Conservation (phyloP, 2,113 vertebrate species). For the Bubo scandiacus region DNA sequence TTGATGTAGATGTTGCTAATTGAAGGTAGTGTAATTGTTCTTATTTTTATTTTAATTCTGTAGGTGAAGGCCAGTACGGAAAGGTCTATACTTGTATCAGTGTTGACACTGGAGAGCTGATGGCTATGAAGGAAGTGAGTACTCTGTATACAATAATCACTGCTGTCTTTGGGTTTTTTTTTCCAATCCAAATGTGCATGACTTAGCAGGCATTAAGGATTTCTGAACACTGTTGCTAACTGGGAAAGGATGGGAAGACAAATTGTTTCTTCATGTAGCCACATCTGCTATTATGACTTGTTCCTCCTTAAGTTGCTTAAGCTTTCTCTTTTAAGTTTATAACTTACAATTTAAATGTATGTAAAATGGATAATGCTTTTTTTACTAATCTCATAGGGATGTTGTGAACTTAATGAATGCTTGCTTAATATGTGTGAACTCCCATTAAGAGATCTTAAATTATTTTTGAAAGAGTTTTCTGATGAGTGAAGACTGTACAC, state of each 20-base stretch:
- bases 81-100: constrained; percentile 99
- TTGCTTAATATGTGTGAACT: not conserved
- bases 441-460: not conserved
- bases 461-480: not conserved
- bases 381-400: not conserved
- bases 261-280: not conserved
- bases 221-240: not conserved
- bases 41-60: not conserved
- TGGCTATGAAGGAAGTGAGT: constrained; percentile 99
- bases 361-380: not conserved
- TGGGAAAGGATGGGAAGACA: not conserved
- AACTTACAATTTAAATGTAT: not conserved
- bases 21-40: not conserved
- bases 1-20: not conserved
- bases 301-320: not conserved
- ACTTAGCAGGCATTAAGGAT: not conserved
- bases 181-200: not conserved
- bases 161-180: not conserved
- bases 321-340: not conserved
- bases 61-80: constrained; percentile 98
- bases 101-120: constrained; percentile 96
- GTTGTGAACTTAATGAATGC: not conserved
- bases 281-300: not conserved
- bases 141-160: not conserved
- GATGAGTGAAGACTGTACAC: not conserved